Percentiles rank a stretch among this genome's conserved stretches.
Conservation (phyloP, 2,888 invertebrate species). For the Acholoe squamosa region DNA sequence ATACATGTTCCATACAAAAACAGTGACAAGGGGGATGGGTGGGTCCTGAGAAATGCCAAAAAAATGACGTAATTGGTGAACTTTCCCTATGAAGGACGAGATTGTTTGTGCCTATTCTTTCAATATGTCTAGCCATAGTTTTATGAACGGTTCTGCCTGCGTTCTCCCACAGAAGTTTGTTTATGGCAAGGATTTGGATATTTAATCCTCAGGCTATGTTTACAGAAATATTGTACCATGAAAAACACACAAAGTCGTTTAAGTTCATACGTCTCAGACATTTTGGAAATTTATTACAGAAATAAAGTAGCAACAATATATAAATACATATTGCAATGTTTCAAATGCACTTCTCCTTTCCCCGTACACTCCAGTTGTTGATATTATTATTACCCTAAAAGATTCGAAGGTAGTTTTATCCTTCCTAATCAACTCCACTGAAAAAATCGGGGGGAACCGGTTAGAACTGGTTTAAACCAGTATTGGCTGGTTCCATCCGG, state of each 20-base stretch:
- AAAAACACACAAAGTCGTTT: conserved; percentile 35
- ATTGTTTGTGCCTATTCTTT: too few species aligned
- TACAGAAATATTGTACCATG: not conserved
- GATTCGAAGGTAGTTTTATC: not conserved
- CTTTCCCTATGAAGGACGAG: too few species aligned
- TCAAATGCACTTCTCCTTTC: conserved; percentile 63
- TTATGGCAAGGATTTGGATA: too few species aligned
- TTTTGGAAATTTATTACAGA: conserved; percentile 68
- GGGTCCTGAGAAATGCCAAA: too few species aligned
- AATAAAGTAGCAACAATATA: conserved; percentile 67
- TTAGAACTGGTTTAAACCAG: conserved; percentile 16
- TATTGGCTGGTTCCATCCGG: not conserved
- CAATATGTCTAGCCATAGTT: too few species aligned
- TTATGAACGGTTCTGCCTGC: too few species aligned
- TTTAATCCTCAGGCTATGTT: too few species aligned
- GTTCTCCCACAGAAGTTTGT: too few species aligned
- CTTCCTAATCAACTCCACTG: conserved; percentile 20
- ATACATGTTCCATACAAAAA: too few species aligned
- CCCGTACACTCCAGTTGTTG: conserved; percentile 6
- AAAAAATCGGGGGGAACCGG: not conserved
- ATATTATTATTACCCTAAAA: conserved; percentile 15
- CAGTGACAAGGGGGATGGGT: too few species aligned
- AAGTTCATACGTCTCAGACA: conserved; percentile 62
- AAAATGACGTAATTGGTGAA: too few species aligned
- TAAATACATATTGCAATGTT: conserved; percentile 67